Evolutionary conservation across 2,797 vertebrate genomes (phyloP).

Genomic region (Sebastes nivosus): DNA sequence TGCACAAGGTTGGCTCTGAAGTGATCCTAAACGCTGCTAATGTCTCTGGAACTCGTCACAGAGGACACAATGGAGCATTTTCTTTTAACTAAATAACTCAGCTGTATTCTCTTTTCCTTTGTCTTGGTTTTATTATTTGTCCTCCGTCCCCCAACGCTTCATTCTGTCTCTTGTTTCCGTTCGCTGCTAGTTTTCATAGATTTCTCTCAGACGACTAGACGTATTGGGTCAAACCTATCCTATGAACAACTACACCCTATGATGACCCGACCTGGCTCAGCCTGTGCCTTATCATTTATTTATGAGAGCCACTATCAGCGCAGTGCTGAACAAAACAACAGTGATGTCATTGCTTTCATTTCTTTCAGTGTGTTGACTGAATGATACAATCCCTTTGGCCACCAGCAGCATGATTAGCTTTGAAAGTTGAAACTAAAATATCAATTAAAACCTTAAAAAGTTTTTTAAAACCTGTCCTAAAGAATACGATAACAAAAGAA

Average conservation of each 20-base stretch:
- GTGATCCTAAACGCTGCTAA: slow-evolving; percentile 67
- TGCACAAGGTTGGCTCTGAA: slow-evolving; percentile 58
- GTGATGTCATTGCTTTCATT: slow-evolving; percentile 64
- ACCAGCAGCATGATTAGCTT: not conserved
- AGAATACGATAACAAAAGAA: not conserved
- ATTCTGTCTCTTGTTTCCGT: slow-evolving; percentile 2
- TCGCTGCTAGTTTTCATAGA: slow-evolving; percentile 14
- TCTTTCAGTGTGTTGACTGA: slow-evolving; percentile 27
- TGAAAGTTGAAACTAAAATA: slow-evolving; percentile 2
- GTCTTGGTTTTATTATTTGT: not conserved
- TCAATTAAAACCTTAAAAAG: not conserved
- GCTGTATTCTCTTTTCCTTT: not conserved
- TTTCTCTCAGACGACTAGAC: slow-evolving; percentile 27
- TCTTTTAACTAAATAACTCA: slow-evolving; percentile 21
- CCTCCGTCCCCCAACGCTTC: not conserved
- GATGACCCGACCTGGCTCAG: slow-evolving; percentile 59
- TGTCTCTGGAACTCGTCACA: slow-evolving; percentile 43
- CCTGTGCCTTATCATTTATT: slow-evolving; percentile 65
- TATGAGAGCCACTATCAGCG: slow-evolving; percentile 62
- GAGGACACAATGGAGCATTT: slow-evolving; percentile 32
- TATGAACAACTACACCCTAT: slow-evolving; percentile 43
- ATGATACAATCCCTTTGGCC: not conserved
- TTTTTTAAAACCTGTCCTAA: not conserved
- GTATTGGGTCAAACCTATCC: slow-evolving; percentile 47
- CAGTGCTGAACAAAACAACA: slow-evolving; percentile 60